Evolutionary conservation across 1,140 invertebrate genomes (phyloP), one percentile per base, ranked within the genome.

Genomic region (Drosophila punjabiensis): DNA sequence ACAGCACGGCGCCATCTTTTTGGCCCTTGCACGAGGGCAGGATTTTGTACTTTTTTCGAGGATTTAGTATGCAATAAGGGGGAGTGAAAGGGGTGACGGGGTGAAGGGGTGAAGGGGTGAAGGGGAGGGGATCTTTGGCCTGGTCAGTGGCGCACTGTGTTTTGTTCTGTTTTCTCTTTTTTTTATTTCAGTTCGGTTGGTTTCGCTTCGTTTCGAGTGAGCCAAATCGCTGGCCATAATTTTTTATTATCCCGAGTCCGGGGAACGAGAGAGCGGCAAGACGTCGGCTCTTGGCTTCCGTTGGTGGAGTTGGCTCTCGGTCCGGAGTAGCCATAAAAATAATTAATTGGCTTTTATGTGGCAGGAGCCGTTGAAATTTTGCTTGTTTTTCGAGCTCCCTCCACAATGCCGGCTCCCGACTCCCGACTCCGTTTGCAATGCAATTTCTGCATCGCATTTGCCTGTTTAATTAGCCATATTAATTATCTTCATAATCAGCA

Each of bases 1-100:
- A 84, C 92, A 93, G 92, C 92, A 93, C 70, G 92, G 87, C 90
- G 90, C 92, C 92, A 93, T 92, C 91, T 90, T 92, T 92, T 84
- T 76, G 73, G 77, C 60, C 76, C 76, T 80, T 74, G 85, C 79
- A 71, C 71, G 64, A 66, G 52, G 56, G 39, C 48, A 59, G 77
- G 45, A 52, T 60, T 62, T 79, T 41, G 30, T 53, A 61, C 63
- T 78, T 73, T 59, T 74, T 73, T 52, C 69, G 70, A 73, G 68
- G 70, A 74, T 52, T 74, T 62, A 53, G 43, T 74, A 35, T 74
- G 70, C 68, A 53, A 24, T 62, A 56, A 56, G 37, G n/a, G 33
- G 53, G 53, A 55, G 59, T 56, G 48, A 60, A 39, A 20, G n/a
- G 63, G 20, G n/a, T 11, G 20, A 10, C 0, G 18, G 5, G 16